Base-by-base conservation (phyloP, 2,113 vertebrate species). In the Chauna torquata region DNA sequence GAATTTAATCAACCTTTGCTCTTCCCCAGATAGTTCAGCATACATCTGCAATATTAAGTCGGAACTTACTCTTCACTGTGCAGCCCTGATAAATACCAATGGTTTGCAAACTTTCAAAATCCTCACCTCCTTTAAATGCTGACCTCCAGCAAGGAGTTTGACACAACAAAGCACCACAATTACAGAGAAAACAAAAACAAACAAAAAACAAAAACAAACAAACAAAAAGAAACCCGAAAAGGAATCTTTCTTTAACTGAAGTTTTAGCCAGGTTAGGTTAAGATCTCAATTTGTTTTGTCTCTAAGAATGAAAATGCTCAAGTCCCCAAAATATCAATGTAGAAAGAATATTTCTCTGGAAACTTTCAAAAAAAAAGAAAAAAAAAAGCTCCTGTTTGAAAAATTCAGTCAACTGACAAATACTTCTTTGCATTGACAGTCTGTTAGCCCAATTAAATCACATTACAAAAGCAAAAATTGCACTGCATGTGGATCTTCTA, bases 1-100 rank as follows among this genome's bases (percentile, higher is more conserved):
- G 74, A 96, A 96, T 97, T 97, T 86, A 96, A 97, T 92, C 96
- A 98, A 93, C 90, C 66, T 92, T 97, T 96, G 90, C 78, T 96
- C 94, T 92, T 94, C 96, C 96, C 92, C 6, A 36, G 95, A 69
- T 68, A 96, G 92, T 83, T 96, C 91, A 90, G 57, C 13, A 7
- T 52, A 90, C 7, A 87, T 72, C 71, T 92, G 80, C 93, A 97
- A 93, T 97, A 96, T 96, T 97, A 97, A 95, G 88, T 42, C 86
- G 36, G 78, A 96, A 88, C 47, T 88, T 75, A 92, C 81, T 91
- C 68, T 92, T 95, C 45, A 89, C 66, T 90, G 78, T 68, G 22
- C n/a, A 55, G 40, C 78, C 54, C 65, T 62, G 50, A 40, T 28
- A 62, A 85, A 88, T 45, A 5, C 10, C 34, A 74, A 23, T 16